These are phyloP conservation scores for Oryzias dopingdopingensis DNA, from an alignment of 2,797 vertebrate genomes.

Conservation along the genomic window DNA sequence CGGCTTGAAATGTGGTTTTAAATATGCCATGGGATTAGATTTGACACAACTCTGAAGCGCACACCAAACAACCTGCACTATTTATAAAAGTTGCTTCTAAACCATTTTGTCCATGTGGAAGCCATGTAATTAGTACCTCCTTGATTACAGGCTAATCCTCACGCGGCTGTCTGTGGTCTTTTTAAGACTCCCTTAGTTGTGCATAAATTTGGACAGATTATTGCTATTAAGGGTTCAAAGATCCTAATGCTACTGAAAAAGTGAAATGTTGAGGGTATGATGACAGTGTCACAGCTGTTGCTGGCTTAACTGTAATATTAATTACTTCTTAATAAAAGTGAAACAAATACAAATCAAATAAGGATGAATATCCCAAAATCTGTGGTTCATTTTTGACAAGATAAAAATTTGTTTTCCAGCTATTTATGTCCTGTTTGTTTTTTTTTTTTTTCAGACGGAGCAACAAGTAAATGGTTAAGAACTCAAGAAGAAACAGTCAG, in stretches of 20 bases:
- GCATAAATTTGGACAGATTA: conserved; percentile 24
- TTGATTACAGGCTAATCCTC: conserved; percentile 38
- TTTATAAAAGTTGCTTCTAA: conserved; percentile 17
- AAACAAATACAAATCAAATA: neutral
- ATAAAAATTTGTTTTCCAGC: conserved; percentile 7
- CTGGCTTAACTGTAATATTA: conserved; percentile 20
- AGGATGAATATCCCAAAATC: neutral
- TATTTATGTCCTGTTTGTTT: conserved; percentile 1
- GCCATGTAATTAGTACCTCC: conserved; percentile 20
- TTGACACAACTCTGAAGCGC: conserved; percentile 9
- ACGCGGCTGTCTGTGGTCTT: neutral
- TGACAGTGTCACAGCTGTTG: conserved; percentile 26
- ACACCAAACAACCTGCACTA: conserved; percentile 24
- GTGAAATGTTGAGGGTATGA: conserved; percentile 35
- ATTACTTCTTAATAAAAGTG: conserved; percentile 16
- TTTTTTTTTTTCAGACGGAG: conserved; percentile 10
- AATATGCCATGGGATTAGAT: conserved; percentile 10
- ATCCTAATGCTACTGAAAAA: conserved; percentile 41
- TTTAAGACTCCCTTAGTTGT: conserved; percentile 8
- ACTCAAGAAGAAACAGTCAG: conserved; percentile 1
- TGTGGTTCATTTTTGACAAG: conserved; percentile 6
- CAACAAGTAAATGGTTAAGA: conserved; percentile 8
- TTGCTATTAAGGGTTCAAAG: conserved; percentile 39
- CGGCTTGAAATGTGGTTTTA: conserved; percentile 9
- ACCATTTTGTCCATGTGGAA: conserved; percentile 21